Evolutionary conservation across 2,888 invertebrate species (phyloP), one percentile per base, ranked within the genome.

Genomic region (Amphipoea oculea): DNA sequence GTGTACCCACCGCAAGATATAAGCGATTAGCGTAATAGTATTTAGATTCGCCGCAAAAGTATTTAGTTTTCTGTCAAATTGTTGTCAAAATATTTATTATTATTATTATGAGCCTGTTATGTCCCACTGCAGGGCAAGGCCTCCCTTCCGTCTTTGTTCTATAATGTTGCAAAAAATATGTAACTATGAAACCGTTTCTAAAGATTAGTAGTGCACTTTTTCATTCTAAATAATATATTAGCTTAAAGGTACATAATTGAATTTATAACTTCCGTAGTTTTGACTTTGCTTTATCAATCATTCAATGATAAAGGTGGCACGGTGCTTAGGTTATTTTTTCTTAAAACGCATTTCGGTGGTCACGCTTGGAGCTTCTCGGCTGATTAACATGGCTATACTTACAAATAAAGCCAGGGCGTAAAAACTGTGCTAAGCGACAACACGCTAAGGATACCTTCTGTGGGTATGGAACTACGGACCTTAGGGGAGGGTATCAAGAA

Each of bases 1-100:
- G 80, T 82, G n/a, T 51, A 23, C 40, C 11, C 5, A 65, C 23
- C 0, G 23, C 76, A 90, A 91, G 67, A 54, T 68, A 73, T 45
- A 23, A 73, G 76, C 14, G 23, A 70, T 20, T 40, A 36, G 63
- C 65, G 66, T n/a, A n/a, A 7, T 12, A 12, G 48, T 48, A 48
- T 14, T 78, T 40, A 54, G 7, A 20, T 7, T 36, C 1, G 14
- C 29, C 4, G 9, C n/a, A 40, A 11, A 40, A 40, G 2, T 57
- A n/a, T 11, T 57, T 20, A 11, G 40, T n/a, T 23, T 57, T 23
- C 57, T 57, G 0, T 11, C 11, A 23, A 23, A n/a, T n/a, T n/a
- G n/a, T n/a, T n/a, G n/a, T n/a, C n/a, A n/a, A n/a, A n/a, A n/a
- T n/a, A n/a, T n/a, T n/a, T n/a, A n/a, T n/a, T n/a, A n/a, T n/a